Percentiles rank a stretch among this genome's conserved stretches.
These are phyloP conservation scores for Dipodomys ordii DNA, from an alignment of 2,113 vertebrate species.

Conservation along the genomic window DNA sequence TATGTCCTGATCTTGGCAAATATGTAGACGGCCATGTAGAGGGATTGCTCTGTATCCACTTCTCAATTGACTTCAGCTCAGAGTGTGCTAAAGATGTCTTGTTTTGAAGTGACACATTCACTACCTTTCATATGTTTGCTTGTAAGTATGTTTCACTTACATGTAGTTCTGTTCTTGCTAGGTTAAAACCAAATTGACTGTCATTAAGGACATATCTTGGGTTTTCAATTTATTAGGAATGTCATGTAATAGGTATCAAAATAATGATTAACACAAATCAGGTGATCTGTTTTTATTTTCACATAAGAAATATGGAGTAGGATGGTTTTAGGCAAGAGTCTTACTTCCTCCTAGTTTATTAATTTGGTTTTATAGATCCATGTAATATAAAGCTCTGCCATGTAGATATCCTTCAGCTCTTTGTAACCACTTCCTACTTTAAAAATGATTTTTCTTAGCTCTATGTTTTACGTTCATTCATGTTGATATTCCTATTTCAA, in stretches of 20 bases:
- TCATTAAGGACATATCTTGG: neutral
- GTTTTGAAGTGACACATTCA: neutral
- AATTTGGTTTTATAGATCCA: neutral
- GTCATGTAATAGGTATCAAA: neutral
- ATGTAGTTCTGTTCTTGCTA: neutral
- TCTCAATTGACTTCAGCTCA: neutral
- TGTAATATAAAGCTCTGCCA: neutral
- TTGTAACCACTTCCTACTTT: neutral
- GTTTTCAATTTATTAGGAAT: neutral
- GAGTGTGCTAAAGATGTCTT: neutral
- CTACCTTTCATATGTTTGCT: neutral
- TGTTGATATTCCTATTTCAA: neutral
- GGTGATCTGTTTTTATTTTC: neutral
- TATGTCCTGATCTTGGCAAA: neutral
- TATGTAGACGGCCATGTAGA: neutral
- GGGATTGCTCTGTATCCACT: neutral
- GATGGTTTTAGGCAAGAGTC: neutral
- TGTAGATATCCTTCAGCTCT: neutral
- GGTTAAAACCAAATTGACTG: neutral
- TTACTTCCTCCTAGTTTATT: neutral
- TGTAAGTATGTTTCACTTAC: neutral
- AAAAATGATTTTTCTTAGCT: neutral
- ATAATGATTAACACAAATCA: neutral
- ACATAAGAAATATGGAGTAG: neutral
- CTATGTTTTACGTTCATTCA: neutral